Conservation (phyloP, 2,888 invertebrate species). For the Rhagonycha fulva region DNA sequence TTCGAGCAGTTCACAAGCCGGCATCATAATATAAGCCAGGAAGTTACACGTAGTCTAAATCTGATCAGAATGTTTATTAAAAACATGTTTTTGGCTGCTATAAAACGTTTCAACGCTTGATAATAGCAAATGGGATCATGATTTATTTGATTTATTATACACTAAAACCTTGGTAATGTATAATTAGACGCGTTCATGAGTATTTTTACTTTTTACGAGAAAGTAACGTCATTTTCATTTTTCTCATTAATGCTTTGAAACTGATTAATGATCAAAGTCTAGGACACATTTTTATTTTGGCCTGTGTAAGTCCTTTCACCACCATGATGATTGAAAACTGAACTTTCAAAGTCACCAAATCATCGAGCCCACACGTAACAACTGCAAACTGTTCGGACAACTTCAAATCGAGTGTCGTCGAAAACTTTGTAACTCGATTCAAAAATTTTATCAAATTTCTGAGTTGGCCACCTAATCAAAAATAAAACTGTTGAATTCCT, state of each 20-base stretch:
- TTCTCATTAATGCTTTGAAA: not conserved
- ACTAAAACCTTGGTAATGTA: constrained; percentile 7
- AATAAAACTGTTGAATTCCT: not conserved
- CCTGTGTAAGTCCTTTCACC: not conserved
- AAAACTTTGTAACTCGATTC: not conserved
- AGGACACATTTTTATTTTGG: not conserved
- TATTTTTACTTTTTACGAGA: not conserved
- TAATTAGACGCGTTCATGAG: constrained; percentile 6
- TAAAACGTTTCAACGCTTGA: constrained; percentile 16
- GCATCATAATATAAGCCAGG: constrained; percentile 30
- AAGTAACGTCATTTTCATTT: not conserved
- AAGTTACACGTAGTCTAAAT: constrained; percentile 33
- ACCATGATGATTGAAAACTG: not conserved
- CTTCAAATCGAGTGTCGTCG: not conserved
- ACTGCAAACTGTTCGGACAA: not conserved
- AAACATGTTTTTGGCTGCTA: constrained; percentile 21
- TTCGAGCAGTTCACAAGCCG: constrained; percentile 20
- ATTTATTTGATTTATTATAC: constrained; percentile 19
- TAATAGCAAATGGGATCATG: constrained; percentile 19
- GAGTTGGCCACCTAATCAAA: not conserved
- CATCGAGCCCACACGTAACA: not conserved
- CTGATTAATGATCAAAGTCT: not conserved
- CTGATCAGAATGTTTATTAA: constrained; percentile 30
- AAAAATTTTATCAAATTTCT: not conserved
- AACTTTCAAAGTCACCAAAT: not conserved